phyloP scores from a whole-genome alignment of 2,797 vertebrate genomes.

The Nannoperca obscura region DNA sequence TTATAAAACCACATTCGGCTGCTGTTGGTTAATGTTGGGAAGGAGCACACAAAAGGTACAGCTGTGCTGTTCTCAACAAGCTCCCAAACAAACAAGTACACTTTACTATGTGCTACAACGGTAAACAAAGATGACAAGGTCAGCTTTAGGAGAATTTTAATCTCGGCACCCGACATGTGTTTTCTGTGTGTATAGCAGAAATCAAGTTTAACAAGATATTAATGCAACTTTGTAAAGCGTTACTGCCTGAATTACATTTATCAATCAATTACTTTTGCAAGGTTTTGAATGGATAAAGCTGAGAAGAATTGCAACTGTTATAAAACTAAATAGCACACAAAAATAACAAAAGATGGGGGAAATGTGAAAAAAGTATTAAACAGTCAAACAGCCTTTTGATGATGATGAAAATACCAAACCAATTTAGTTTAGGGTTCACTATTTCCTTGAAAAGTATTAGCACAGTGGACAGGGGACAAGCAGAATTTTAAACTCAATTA shows the following conservation, averaged over 20 bases:
- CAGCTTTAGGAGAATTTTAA: not conserved
- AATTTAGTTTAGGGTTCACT: slow-evolving; percentile 20
- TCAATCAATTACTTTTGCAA: not conserved
- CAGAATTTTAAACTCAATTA: slow-evolving; percentile 44
- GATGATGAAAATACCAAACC: not conserved
- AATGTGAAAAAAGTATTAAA: not conserved
- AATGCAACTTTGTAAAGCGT: not conserved
- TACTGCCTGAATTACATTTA: not conserved
- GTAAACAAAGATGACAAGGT: not conserved
- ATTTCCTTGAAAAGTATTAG: slow-evolving; percentile 39
- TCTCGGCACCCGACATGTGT: not conserved
- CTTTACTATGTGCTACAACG: not conserved
- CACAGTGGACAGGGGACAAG: slow-evolving; percentile 13
- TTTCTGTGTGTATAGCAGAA: not conserved
- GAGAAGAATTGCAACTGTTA: not conserved
- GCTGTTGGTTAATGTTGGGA: slow-evolving; percentile 56
- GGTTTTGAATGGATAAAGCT: not conserved
- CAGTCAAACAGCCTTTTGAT: not conserved
- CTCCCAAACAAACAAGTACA: slow-evolving; percentile 16
- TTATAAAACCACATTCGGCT: slow-evolving; percentile 67
- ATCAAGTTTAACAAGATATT: not conserved
- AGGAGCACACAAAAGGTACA: slow-evolving; percentile 27
- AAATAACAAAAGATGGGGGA: too few species aligned
- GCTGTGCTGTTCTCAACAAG: slow-evolving; percentile 10
- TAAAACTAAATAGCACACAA: too few species aligned